A percentile compares a stretch with the other conserved stretches of the same genome.
These are phyloP conservation scores for Gambusia yucatana DNA, from an alignment of 2,797 vertebrate genomes.

Conservation along the genomic window DNA sequence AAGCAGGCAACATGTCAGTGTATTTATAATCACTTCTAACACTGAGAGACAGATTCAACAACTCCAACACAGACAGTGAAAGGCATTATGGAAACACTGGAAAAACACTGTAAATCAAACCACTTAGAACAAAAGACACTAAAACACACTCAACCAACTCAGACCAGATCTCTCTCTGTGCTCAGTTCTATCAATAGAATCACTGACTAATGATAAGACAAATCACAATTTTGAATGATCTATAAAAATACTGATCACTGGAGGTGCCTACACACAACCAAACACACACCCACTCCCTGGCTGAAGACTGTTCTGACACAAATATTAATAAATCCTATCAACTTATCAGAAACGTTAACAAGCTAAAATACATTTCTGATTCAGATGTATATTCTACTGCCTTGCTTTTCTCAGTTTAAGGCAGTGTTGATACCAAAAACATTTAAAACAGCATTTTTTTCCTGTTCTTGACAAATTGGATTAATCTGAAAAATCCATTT, in stretches of 20 bases:
- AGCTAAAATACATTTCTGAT: not conserved
- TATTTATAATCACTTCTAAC: conserved; percentile 71
- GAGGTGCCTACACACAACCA: not conserved
- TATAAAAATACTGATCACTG: not conserved
- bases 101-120: conserved; percentile 28
- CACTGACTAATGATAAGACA: not conserved
- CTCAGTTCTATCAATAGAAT: not conserved
- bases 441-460: no score
- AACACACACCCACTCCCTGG: not conserved
- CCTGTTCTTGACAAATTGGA: not conserved
- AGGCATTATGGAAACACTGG: conserved; percentile 44
- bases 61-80: conserved; percentile 36
- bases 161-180: conserved; percentile 5
- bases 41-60: conserved; percentile 53
- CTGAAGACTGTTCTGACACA: not conserved
- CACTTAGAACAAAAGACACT: conserved; percentile 16
- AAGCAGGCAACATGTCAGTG: conserved; percentile 75
- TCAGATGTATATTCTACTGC: not conserved
- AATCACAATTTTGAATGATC: not conserved
- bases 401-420: not conserved
- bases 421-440: not conserved
- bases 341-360: not conserved
- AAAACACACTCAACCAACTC: conserved; percentile 11
- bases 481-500: not conserved
- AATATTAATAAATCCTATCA: not conserved